Base-by-base conservation (phyloP, 2,797 vertebrate species). In the Enteromius anoplus region DNA sequence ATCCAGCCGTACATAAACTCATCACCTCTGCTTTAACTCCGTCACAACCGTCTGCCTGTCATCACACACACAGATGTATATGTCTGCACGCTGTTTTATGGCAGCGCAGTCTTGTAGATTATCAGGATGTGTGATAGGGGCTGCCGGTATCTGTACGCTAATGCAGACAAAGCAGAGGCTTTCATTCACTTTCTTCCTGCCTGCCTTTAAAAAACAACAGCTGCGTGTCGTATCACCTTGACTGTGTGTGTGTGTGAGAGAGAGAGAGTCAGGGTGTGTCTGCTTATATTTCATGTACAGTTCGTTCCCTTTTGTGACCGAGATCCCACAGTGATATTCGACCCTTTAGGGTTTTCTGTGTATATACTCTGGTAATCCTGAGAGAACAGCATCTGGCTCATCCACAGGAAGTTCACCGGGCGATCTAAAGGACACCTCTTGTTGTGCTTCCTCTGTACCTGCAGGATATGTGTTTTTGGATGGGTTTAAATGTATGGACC, bases 161-260 rank as follows among this genome's bases (percentile, higher is more conserved):
- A 55, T 70, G 51, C 62, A 85, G 76, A 85, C 86, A 87, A 83
- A 81, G 83, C 85, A 81, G 49, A 80, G 66, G 23, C 37, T 75
- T 55, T 45, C 58, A 51, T 76, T 80, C 60, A 64, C 45, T 81
- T 80, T 75, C 71, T 75, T 72, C 64, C 84, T 80, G 34, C n/a
- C 81, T 66, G 47, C 12, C 34, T 53, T 70, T 66, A 65, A 72
- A 78, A 68, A 84, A 77, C 60, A 84, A 60, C 78, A 88, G 83
- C 81, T 86, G 87, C 62, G 68, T 75, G 79, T 82, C 29, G 21
- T 72, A 53, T 75, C 69, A 68, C 60, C 72, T 75, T 58, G 55
- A 29, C 21, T 23, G 34, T 81, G 64, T 29, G 34, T 81, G 64
- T 29, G 26, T 64, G 29, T 29, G 32, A 5, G 34, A 5, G 34